Percentiles rank a stretch among this genome's conserved stretches.
phyloP scores from a whole-genome alignment of 2,113 vertebrate species.

The Oostethus manadensis region DNA sequence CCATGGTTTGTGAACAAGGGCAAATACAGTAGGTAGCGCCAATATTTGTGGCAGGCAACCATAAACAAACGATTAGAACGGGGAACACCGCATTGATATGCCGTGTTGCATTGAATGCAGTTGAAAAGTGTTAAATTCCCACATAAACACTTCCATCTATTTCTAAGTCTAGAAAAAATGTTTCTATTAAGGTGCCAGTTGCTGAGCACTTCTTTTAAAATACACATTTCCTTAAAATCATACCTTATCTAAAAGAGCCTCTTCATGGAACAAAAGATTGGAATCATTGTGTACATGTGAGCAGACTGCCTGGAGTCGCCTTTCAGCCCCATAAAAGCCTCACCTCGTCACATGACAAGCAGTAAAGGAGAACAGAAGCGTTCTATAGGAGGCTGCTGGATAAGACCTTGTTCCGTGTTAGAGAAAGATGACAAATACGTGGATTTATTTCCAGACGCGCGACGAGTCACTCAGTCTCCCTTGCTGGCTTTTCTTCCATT shows the following conservation, averaged over 20 bases:
- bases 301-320: constrained; percentile 62
- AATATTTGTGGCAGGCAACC: no score
- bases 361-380: constrained; percentile 39
- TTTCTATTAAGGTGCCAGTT: not conserved
- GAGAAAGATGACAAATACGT: constrained; percentile 29
- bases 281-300: constrained; percentile 40
- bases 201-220: not conserved
- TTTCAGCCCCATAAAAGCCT: constrained; percentile 64
- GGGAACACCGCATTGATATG: no score
- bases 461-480: constrained; percentile 4
- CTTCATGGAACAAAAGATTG: constrained; percentile 12
- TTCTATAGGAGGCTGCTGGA: constrained; percentile 40
- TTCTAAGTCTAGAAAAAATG: no score
- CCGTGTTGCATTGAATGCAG: no score
- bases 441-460: constrained; percentile 2
- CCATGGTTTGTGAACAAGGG: no score
- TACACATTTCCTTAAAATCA: not conserved
- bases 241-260: constrained; percentile 29
- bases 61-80: no score
- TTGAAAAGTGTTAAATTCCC: no score
- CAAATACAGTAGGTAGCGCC: no score
- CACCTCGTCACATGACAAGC: constrained; percentile 47
- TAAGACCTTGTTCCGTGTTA: constrained; percentile 37
- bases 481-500: not conserved
- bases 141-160: no score